Conservation (phyloP, 2,888 invertebrate genomes). For the Drosophila diplacantha region DNA sequence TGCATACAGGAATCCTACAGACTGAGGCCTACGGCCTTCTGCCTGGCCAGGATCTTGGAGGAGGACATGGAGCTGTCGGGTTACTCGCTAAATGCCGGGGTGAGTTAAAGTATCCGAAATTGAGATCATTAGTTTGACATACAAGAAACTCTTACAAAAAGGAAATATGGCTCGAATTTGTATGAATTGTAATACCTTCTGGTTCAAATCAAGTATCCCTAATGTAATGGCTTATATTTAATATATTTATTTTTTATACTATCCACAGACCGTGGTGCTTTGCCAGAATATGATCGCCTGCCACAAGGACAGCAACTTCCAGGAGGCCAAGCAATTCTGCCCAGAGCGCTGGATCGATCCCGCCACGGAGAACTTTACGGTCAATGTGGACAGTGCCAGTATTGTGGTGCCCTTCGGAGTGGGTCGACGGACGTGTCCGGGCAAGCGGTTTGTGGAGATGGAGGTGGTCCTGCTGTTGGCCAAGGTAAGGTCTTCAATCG, state of each 20-base stretch:
- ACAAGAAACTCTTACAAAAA: no score
- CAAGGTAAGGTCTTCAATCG: no score
- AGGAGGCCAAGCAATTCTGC: constrained; percentile 82
- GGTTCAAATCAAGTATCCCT: no score
- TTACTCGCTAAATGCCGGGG: constrained; percentile 85
- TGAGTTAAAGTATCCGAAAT: constrained; percentile 76
- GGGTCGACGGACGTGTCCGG: constrained; percentile 90
- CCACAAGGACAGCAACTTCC: constrained; percentile 86
- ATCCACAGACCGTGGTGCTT: constrained; percentile 83
- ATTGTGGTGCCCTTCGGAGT: constrained; percentile 89
- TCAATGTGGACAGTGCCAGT: constrained; percentile 79
- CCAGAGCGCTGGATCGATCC: constrained; percentile 87
- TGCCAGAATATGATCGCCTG: constrained; percentile 92
- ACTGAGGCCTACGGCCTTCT: constrained; percentile 85
- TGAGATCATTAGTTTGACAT: not conserved
- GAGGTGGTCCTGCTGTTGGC: constrained; percentile 86
- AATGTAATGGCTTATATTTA: no score
- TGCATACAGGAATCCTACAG: constrained; percentile 87
- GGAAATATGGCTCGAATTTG: no score
- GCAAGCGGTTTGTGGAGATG: constrained; percentile 89
- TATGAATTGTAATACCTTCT: no score
- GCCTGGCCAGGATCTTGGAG: constrained; percentile 87
- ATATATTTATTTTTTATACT: no score
- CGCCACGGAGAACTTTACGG: constrained; percentile 70
- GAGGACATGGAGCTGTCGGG: constrained; percentile 84